Conservation (phyloP, 2,113 vertebrate species). For the Aspidoscelis tigris region DNA sequence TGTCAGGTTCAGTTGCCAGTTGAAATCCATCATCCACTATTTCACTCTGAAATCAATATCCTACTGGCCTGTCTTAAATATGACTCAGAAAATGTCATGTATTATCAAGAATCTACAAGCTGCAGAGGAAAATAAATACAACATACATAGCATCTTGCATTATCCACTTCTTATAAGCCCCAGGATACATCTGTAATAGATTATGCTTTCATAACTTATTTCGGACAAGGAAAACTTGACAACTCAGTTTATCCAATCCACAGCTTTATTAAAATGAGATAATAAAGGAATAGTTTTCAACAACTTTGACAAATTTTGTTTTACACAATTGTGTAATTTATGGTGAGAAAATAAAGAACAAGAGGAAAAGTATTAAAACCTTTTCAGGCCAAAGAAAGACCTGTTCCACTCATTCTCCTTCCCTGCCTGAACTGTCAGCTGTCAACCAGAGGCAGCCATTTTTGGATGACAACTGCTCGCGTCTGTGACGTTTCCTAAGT, state of each 20-base stretch:
- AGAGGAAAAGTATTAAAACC: too few relatives aligned
- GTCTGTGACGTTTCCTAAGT: too few relatives aligned
- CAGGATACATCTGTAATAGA: background rate
- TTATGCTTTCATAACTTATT: background rate
- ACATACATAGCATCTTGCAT: background rate
- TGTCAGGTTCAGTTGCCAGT: conserved; percentile 53
- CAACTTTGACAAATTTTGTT: too few relatives aligned
- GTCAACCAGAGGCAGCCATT: too few relatives aligned
- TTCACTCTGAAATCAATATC: conserved; percentile 65
- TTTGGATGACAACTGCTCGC: too few relatives aligned
- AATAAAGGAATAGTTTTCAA: background rate
- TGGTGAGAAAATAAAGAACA: too few relatives aligned
- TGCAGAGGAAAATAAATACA: conserved; percentile 53
- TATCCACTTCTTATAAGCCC: background rate
- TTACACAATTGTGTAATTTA: too few relatives aligned
- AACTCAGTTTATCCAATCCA: background rate
- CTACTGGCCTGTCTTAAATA: conserved; percentile 67
- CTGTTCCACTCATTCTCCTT: too few relatives aligned
- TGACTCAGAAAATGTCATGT: conserved; percentile 53
- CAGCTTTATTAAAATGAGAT: conserved; percentile 12
- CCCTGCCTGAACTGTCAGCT: too few relatives aligned
- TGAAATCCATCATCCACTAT: conserved; percentile 61
- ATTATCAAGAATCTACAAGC: conserved; percentile 60
- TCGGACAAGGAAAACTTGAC: background rate
- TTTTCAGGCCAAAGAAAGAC: too few relatives aligned